Evolutionary conservation across 2,113 vertebrate species (phyloP), one percentile per base, ranked within the genome.

Genomic region (Chloropsis hardwickii): DNA sequence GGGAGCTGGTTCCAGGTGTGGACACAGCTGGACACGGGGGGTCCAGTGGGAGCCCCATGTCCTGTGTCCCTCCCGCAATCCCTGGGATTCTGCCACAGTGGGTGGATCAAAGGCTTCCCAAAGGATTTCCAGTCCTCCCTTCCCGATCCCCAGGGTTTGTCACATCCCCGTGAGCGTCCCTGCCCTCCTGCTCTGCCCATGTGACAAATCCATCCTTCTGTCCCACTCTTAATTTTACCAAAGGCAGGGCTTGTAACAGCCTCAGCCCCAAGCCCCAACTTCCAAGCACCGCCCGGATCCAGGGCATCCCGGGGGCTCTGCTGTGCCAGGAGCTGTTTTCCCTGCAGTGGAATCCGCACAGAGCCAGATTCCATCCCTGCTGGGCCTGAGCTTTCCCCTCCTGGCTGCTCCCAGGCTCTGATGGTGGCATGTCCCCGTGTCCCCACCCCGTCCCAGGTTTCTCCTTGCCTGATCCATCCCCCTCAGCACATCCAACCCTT

Each of bases 261-360:
- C 3, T 0, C 5, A 1, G 27, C 69, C 14, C 18, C 0, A 1
- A 39, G 4, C 7, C 39, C 61, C 5, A 1, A 3, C 40, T 27
- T 39, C 22, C 1, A 0, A 10, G 29, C 22, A 2, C 33, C 15
- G 6, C 44, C 7, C 11, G 0, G 5, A 27, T 45, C 35, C 28
- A 13, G 56, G 51, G 42, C 9, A 11, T 35, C 74, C 3, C 0
- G 2, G 9, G 31, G 12, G 14, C 53, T 27, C 42, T 8, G 1
- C 92, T 61, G 25, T 15, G 37, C 66, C 14, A 3, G 48, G 77
- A 87, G 25, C 51, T 0, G 0, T 20, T 60, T 66, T 61, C 53
- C 21, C 39, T 6, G 47, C 33, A 6, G 19, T 12, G 3, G 27
- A 58, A n/a, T 2, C 48, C 57, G 6, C 50, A 24, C 12, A 6